Evolutionary conservation across 2,797 vertebrate species (phyloP), one percentile per base, ranked within the genome.

Genomic region (Sandelia bainsii): DNA sequence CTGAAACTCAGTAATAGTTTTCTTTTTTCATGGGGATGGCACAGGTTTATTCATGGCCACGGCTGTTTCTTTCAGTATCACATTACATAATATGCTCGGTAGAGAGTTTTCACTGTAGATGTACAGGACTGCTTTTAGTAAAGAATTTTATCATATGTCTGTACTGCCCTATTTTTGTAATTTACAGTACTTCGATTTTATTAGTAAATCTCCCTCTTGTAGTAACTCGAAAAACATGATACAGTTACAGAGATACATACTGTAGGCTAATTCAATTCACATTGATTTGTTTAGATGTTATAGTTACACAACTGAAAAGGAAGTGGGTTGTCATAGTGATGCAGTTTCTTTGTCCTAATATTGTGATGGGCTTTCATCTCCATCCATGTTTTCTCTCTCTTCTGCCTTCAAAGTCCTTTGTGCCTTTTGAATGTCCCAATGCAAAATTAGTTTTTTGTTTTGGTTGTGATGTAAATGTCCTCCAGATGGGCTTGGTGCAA

Each of bases 391-490:
- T 84, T 67, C 52, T 75, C 57, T 63, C 54, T 86, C 53, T 67
- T 81, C 69, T 65, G 77, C 70, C 71, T 83, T 89, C 83, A 84
- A 90, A 90, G 77, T 79, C 74, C 64, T 87, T 80, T 84, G 70
- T 84, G 62, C 75, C 75, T 78, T 77, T 73, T 39, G 34, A 77
- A 56, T 76, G 61, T 82, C 64, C 69, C 67, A 1, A 22, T 68
- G 57, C 73, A 86, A 80, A 87, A 76, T 80, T 17, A 75, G 66
- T 69, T 73, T 68, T 78, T 59, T 82, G 60, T 78, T 83, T 82
- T 83, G 72, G 52, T 87, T 83, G 29, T 67, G 50, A 67, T 84
- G 25, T 69, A 75, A 89, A 91, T 71, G 48, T 77, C 62, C 67
- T 86, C 77, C 87, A 86, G 75, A 85, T 92, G 79, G 81, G 29